These are phyloP conservation scores for Polydrusus pterygomalis DNA, from an alignment of 2,888 invertebrate species.

Conservation along the genomic window DNA sequence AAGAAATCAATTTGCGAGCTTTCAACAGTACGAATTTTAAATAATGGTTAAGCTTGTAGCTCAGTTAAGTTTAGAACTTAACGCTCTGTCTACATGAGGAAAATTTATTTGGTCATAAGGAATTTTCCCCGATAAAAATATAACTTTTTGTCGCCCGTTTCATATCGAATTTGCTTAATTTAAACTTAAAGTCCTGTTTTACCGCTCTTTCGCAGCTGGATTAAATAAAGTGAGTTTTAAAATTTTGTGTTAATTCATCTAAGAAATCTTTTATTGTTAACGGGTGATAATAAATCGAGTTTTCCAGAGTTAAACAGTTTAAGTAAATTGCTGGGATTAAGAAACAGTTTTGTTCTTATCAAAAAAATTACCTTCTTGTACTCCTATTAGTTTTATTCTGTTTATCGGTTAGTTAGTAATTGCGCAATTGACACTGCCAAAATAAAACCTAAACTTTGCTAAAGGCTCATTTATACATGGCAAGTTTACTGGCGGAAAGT, in stretches of 20 bases:
- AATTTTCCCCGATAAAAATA: slow-evolving; percentile 67
- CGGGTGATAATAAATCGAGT: not conserved
- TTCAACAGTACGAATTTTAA: slow-evolving; percentile 70
- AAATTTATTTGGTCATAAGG: not conserved
- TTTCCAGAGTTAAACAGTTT: not conserved
- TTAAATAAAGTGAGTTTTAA: slow-evolving; percentile 6
- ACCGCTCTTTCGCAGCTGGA: slow-evolving; percentile 67
- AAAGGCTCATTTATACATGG: too few relatives aligned
- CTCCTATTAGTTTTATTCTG: too few relatives aligned
- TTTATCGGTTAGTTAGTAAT: too few relatives aligned
- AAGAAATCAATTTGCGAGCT: slow-evolving; percentile 71
- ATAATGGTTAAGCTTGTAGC: slow-evolving; percentile 67
- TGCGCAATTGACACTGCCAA: too few relatives aligned
- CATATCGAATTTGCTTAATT: slow-evolving; percentile 70
- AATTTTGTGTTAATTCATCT: slow-evolving; percentile 4
- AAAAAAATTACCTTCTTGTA: too few relatives aligned
- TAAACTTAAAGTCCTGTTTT: slow-evolving; percentile 70
- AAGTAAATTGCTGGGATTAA: not conserved
- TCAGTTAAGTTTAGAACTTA: slow-evolving; percentile 55
- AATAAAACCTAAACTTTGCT: too few relatives aligned
- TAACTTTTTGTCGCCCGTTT: slow-evolving; percentile 66
- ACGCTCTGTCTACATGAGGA: not conserved
- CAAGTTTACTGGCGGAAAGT: too few relatives aligned
- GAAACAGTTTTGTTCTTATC: too few relatives aligned
- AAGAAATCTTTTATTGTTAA: slow-evolving; percentile 10